Percentiles rank a stretch among this genome's conserved stretches.
phyloP scores from a whole-genome alignment of 2,888 invertebrate genomes.

The Syrista parreyssii region DNA sequence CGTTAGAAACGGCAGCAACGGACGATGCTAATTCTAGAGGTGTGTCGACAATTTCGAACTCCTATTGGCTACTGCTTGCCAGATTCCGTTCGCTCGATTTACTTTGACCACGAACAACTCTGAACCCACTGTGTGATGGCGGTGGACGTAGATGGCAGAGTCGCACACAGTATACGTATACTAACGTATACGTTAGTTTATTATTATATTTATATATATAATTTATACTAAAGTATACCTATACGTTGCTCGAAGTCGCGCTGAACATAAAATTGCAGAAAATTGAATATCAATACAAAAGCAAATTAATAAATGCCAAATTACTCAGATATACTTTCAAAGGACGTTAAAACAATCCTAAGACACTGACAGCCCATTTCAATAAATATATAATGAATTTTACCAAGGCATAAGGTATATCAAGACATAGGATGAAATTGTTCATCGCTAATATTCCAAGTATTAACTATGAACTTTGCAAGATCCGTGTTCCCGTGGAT shows the following conservation, averaged over 20 bases:
- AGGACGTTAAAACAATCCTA: neutral
- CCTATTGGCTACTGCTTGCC: neutral
- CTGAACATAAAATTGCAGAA: neutral
- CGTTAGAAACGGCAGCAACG: neutral
- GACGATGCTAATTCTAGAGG: neutral
- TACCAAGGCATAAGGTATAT: neutral
- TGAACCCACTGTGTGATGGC: neutral
- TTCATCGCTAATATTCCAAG: neutral
- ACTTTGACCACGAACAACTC: neutral
- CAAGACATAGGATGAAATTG: too few species aligned
- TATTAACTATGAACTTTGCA: neutral
- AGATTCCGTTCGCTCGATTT: neutral
- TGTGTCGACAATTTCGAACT: neutral
- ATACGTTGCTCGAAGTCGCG: neutral
- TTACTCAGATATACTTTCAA: neutral
- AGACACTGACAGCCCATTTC: neutral
- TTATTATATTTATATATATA: too few species aligned
- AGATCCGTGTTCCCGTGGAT: neutral
- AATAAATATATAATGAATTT: neutral
- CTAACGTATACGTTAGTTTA: too few species aligned
- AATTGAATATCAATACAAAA: neutral
- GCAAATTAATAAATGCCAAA: too few species aligned
- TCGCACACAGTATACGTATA: neutral
- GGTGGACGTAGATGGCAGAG: neutral
- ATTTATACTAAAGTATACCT: too few species aligned